Conservation (phyloP, 2,797 vertebrate genomes). For the Microctenopoma lineatum region DNA sequence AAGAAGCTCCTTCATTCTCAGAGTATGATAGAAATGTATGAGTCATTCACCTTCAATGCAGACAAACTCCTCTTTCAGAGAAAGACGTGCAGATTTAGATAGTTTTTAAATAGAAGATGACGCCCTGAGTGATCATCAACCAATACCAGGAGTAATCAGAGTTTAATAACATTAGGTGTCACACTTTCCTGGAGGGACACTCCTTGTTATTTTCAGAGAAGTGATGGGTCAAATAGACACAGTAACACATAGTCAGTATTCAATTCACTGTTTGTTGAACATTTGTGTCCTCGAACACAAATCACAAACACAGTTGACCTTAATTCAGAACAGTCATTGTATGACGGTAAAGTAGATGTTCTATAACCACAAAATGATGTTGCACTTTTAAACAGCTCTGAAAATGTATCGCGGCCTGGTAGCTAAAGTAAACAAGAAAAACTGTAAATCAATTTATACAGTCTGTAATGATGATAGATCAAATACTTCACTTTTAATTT, state of each 20-base stretch:
- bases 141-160: constrained; percentile 14
- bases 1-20: background rate
- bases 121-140: background rate
- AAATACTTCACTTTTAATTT: no score
- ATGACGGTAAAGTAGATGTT: no score
- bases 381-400: no score
- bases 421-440: no score
- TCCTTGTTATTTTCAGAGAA: background rate
- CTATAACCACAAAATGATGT: no score
- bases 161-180: background rate
- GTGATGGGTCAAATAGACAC: background rate
- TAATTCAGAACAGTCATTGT: no score
- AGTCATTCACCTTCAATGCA: constrained; percentile 3
- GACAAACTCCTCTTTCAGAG: background rate
- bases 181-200: background rate
- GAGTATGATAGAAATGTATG: background rate
- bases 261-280: no score
- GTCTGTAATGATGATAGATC: no score
- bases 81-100: background rate
- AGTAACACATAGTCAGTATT: background rate
- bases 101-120: background rate
- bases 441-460: no score
- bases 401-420: no score
- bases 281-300: no score
- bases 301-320: no score